Conservation (phyloP, 2,888 invertebrate genomes). For the Sarcophaga subvicina region DNA sequence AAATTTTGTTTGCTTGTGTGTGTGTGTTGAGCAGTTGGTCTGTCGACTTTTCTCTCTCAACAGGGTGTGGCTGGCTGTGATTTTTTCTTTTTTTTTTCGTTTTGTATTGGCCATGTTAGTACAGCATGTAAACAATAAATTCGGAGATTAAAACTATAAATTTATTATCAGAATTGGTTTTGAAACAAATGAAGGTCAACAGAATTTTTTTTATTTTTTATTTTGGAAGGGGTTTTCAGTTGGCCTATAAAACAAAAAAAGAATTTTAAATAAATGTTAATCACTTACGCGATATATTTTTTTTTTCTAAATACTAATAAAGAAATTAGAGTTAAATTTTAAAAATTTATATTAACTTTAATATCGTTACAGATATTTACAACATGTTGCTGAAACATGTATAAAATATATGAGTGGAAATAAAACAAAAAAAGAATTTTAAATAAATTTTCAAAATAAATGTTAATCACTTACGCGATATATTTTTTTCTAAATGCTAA, state of each 20-base stretch:
- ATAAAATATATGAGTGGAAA: too few species aligned
- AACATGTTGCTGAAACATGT: too few species aligned
- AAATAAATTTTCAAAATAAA: background rate
- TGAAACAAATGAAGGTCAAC: conserved; percentile 52
- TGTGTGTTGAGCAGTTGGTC: too few species aligned
- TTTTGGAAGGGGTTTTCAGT: background rate
- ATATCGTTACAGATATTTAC: too few species aligned
- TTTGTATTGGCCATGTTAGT: conserved; percentile 11
- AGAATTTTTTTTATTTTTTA: too few species aligned
- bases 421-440: background rate
- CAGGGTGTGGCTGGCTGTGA: conserved; percentile 51
- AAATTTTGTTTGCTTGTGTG: background rate
- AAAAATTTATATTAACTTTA: too few species aligned
- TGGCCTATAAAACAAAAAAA: background rate
- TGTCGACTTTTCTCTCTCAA: conserved; percentile 7
- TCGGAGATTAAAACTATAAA: conserved; percentile 58
- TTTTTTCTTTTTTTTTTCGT: background rate
- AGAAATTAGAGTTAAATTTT: too few species aligned
- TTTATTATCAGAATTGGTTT: conserved; percentile 37
- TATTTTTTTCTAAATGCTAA: too few species aligned
- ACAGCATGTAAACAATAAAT: conserved; percentile 63
- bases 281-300: too few species aligned
- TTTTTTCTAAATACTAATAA: too few species aligned
- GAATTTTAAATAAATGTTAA: background rate
- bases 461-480: too few species aligned